A percentile compares a stretch with the other conserved stretches of the same genome.
These are phyloP conservation scores for Neolamprologus caudopunctatus DNA, from an alignment of 2,113 vertebrate species.

Conservation along the genomic window DNA sequence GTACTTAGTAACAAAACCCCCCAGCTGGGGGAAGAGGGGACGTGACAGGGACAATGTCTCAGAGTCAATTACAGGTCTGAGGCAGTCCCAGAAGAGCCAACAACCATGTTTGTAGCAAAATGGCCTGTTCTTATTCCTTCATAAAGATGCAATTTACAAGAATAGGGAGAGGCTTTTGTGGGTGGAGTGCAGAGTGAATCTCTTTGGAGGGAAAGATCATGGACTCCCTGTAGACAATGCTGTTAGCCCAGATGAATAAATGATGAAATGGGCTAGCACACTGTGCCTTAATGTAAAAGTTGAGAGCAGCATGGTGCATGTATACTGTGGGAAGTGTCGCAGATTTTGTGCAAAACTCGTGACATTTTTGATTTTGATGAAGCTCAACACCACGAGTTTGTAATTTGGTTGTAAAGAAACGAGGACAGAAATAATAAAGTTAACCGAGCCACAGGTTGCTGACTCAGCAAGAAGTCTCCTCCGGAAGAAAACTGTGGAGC, in stretches of 20 bases:
- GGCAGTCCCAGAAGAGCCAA: conserved; percentile 42
- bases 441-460: not conserved
- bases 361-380: not conserved
- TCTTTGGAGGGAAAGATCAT: conserved; percentile 42
- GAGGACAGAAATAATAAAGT: not conserved
- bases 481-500: not conserved
- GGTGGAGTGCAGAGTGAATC: conserved; percentile 36
- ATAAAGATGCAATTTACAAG: conserved; percentile 50
- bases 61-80: conserved; percentile 62
- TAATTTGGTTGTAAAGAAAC: not conserved
- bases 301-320: conserved; percentile 19
- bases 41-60: conserved; percentile 37
- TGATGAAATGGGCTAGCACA: conserved; percentile 46
- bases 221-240: conserved; percentile 40
- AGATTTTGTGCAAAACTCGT: not conserved
- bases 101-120: conserved; percentile 54
- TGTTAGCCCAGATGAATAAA: conserved; percentile 60
- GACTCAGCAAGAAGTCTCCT: not conserved
- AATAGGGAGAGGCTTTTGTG: not conserved
- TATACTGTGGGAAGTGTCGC: conserved; percentile 1
- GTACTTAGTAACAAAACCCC: conserved; percentile 21
- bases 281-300: conserved; percentile 39
- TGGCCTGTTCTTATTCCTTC: conserved; percentile 36
- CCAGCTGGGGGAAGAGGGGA: conserved; percentile 21
- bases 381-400: not conserved